A percentile compares a stretch with the other conserved stretches of the same genome.
Conservation (phyloP, 2,797 vertebrate genomes). For the Pseudochirops cupreus region DNA sequence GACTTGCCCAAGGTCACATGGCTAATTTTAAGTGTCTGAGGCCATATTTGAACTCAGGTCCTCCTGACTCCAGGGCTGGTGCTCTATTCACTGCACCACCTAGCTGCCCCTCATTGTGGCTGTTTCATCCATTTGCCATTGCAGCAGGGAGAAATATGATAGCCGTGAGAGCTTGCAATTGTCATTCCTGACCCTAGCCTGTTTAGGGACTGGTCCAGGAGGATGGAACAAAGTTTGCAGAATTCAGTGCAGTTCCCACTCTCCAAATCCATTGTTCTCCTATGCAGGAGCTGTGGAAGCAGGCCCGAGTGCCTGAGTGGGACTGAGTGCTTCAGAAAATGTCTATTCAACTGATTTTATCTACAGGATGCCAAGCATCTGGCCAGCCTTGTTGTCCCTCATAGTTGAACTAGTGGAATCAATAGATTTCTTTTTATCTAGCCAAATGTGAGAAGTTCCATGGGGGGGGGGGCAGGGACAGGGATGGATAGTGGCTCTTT, state of each 20-base stretch:
- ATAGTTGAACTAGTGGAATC: background rate
- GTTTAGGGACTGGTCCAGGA: slow-evolving; percentile 2
- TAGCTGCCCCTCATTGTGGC: background rate
- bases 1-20: no score
- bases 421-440: slow-evolving; percentile 40
- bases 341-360: background rate
- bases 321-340: background rate
- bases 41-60: no score
- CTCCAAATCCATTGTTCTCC: background rate
- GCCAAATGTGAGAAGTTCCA: slow-evolving; percentile 8
- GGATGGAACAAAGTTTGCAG: slow-evolving; percentile 3
- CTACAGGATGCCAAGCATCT: background rate
- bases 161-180: background rate
- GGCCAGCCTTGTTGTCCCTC: background rate
- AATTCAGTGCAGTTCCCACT: background rate
- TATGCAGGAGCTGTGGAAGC: background rate
- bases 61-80: no score
- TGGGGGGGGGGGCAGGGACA: background rate
- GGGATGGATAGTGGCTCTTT: slow-evolving; percentile 9
- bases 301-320: no score
- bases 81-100: no score
- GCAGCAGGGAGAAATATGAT: background rate
- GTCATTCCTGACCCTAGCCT: background rate
- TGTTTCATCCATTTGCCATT: background rate
- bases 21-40: no score